A percentile compares a stretch with the other conserved stretches of the same genome.
These are phyloP conservation scores for Huso huso DNA, from an alignment of 2,797 vertebrate species.

Conservation along the genomic window DNA sequence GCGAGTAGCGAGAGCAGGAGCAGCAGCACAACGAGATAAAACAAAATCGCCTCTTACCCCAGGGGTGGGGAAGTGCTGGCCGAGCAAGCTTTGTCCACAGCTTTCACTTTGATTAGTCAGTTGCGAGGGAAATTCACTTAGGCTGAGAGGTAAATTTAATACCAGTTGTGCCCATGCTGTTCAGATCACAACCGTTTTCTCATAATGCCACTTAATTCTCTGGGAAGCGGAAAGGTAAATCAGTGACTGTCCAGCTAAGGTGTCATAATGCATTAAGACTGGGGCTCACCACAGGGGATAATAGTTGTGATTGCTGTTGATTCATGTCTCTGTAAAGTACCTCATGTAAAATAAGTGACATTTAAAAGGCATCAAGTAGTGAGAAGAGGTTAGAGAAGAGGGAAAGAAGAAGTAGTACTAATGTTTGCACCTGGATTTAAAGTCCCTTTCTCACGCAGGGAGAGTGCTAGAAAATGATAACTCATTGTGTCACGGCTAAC, in stretches of 20 bases:
- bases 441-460: slow-evolving; percentile 61
- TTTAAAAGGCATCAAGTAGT: slow-evolving; percentile 80
- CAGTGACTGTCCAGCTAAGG: slow-evolving; percentile 73
- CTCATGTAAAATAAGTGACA: slow-evolving; percentile 89
- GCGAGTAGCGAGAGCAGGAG: slow-evolving; percentile 45
- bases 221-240: slow-evolving; percentile 82
- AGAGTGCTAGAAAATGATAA: slow-evolving; percentile 75
- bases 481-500: slow-evolving; percentile 67
- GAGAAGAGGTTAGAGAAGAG: slow-evolving; percentile 47
- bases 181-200: slow-evolving; percentile 92
- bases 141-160: slow-evolving; percentile 82
- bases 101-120: slow-evolving; percentile 95
- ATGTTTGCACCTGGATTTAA: slow-evolving; percentile 65
- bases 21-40: slow-evolving; percentile 65
- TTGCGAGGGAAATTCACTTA: slow-evolving; percentile 91
- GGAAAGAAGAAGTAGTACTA: slow-evolving; percentile 42
- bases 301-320: slow-evolving; percentile 86
- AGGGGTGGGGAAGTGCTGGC: slow-evolving; percentile 67
- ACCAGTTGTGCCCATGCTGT: slow-evolving; percentile 93
- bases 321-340: slow-evolving; percentile 70
- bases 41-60: slow-evolving; percentile 73
- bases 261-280: slow-evolving; percentile 79
- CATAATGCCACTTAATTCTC: slow-evolving; percentile 93
- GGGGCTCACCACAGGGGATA: slow-evolving; percentile 78
- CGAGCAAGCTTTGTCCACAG: slow-evolving; percentile 78